Percentiles rank a stretch among this genome's conserved stretches.
Conservation (phyloP, 2,888 invertebrate species). For the Odiellus spinosus region DNA sequence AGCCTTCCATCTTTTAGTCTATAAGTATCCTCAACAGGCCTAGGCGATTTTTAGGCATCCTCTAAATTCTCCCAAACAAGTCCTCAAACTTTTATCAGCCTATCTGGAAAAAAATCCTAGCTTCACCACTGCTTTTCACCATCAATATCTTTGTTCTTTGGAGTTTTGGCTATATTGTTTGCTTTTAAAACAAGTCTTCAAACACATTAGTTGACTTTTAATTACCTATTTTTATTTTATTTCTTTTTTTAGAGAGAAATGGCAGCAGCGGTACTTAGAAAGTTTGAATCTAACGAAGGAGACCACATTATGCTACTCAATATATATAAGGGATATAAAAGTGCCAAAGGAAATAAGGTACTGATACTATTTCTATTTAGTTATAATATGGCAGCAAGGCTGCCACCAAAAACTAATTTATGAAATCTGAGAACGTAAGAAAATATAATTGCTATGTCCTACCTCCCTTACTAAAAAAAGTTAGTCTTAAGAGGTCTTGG, state of each 20-base stretch:
- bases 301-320: constrained; percentile 85
- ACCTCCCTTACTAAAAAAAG: not conserved
- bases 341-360: constrained; percentile 42
- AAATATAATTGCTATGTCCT: not conserved
- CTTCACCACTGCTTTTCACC: too few species aligned
- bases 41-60: too few species aligned
- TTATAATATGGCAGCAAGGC: too few species aligned
- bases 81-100: too few species aligned
- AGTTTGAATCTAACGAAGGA: constrained; percentile 70
- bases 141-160: too few species aligned
- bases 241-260: constrained; percentile 41
- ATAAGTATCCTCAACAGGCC: too few species aligned
- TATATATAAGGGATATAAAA: constrained; percentile 61
- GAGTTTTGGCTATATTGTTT: too few species aligned
- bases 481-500: too few species aligned
- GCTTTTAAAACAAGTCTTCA: not conserved
- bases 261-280: constrained; percentile 49
- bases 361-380: constrained; percentile 23
- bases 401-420: too few species aligned
- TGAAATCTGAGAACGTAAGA: not conserved
- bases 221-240: constrained; percentile 2
- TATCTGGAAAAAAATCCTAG: too few species aligned
- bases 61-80: too few species aligned
- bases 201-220: not conserved
- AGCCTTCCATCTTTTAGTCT: too few species aligned